Evolutionary conservation across 2,797 vertebrate genomes (phyloP).

Genomic region (Hemitrygon akajei): DNA sequence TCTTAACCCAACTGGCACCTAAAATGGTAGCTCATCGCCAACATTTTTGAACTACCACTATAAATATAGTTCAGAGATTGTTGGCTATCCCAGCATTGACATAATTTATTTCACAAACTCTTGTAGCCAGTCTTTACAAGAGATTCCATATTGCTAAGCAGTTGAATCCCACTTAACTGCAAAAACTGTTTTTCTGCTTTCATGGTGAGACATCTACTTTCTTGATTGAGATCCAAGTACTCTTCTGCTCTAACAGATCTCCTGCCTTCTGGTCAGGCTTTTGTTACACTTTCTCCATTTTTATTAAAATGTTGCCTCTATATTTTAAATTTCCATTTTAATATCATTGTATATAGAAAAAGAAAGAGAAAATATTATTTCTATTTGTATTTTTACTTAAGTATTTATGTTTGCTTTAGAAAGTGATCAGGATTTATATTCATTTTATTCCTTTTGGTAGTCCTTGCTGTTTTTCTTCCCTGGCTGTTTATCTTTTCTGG

Average conservation of each 20-base stretch:
- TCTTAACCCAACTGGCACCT: constrained; percentile 11
- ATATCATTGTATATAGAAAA: not conserved
- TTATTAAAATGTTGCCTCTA: not conserved
- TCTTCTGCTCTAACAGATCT: constrained; percentile 13
- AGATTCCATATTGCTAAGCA: not conserved
- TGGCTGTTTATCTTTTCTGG: not conserved
- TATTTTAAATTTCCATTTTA: not conserved
- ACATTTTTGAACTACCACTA: not conserved
- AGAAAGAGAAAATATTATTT: not conserved
- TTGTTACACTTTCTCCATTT: not conserved
- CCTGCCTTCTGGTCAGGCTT: constrained; percentile 17
- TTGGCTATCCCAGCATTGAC: not conserved
- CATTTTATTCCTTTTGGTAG: not conserved
- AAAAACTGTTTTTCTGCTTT: not conserved
- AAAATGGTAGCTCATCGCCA: not conserved
- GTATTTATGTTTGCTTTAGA: not conserved
- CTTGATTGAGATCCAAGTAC: not conserved
- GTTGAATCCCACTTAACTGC: not conserved
- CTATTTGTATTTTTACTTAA: not conserved
- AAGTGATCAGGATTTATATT: not conserved
- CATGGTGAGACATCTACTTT: not conserved
- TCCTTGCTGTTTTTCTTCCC: not conserved
- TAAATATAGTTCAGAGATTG: not conserved
- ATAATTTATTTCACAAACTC: constrained; percentile 1
- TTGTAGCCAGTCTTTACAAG: constrained; percentile 16